A percentile compares a stretch with the other conserved stretches of the same genome.
phyloP scores from a whole-genome alignment of 2,113 vertebrate genomes.

The Callionymus lyra region DNA sequence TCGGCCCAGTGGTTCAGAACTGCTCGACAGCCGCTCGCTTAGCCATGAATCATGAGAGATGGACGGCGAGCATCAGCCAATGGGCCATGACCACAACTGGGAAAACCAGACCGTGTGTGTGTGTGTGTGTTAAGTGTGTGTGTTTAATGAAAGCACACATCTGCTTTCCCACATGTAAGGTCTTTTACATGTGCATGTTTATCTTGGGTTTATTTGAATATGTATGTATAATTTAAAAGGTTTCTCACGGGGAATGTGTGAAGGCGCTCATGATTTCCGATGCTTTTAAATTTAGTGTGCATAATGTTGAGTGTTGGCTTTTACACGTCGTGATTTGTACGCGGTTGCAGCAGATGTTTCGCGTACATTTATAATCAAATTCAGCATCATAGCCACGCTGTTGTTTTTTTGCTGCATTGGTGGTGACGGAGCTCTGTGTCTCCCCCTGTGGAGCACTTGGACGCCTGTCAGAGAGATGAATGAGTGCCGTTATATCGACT shows the following conservation, averaged over 20 bases:
- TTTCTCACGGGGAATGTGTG: too few species aligned
- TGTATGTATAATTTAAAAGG: not conserved
- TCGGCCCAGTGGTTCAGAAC: slow-evolving; percentile 55
- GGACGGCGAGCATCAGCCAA: slow-evolving; percentile 47
- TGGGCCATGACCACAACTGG: slow-evolving; percentile 50
- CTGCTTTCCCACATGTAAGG: slow-evolving; percentile 24
- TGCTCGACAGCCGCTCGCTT: slow-evolving; percentile 48
- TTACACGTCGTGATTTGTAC: too few species aligned
- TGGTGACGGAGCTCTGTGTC: slow-evolving; percentile 55
- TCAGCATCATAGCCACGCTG: slow-evolving; percentile 7
- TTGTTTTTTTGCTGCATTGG: slow-evolving; percentile 35
- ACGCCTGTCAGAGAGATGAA: slow-evolving; percentile 73
- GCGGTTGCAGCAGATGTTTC: too few species aligned
- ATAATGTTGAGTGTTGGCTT: too few species aligned
- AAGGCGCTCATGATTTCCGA: too few species aligned
- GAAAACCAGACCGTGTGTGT: slow-evolving; percentile 32
- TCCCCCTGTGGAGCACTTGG: slow-evolving; percentile 56
- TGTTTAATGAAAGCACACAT: slow-evolving; percentile 18
- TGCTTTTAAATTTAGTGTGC: too few species aligned
- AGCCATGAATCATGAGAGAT: slow-evolving; percentile 56
- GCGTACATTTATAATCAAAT: not conserved
- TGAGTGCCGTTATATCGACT: slow-evolving; percentile 67
- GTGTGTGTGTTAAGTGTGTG: slow-evolving; percentile 8
- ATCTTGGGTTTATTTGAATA: slow-evolving; percentile 6
- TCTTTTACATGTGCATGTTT: slow-evolving; percentile 12